A percentile compares a stretch with the other conserved stretches of the same genome.
Evolutionary conservation across 2,113 vertebrate genomes (phyloP).

Genomic region (Oriolus oriolus): DNA sequence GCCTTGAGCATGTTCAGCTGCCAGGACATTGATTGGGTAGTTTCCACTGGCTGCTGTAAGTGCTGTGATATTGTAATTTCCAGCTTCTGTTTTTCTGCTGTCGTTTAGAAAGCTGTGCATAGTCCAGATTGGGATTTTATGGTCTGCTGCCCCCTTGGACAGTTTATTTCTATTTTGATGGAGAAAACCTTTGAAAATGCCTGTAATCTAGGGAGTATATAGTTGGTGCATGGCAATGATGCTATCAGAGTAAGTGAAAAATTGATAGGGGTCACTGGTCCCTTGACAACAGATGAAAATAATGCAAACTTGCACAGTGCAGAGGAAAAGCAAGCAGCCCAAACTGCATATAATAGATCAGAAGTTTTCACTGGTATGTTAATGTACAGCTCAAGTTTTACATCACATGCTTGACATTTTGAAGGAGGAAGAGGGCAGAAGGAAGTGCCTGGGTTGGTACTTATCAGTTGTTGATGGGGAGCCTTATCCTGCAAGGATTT

Average conservation of each 20-base stretch:
- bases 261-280: neutral
- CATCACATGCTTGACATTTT: neutral
- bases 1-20: conserved; percentile 26
- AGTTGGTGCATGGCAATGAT: neutral
- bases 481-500: neutral
- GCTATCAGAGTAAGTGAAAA: conserved; percentile 20
- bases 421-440: neutral
- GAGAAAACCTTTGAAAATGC: conserved; percentile 56
- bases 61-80: conserved; percentile 16
- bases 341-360: neutral
- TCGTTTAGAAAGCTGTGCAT: conserved; percentile 41
- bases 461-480: neutral
- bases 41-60: conserved; percentile 51
- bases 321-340: neutral
- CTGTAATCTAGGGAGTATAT: conserved; percentile 38
- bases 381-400: neutral
- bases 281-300: neutral
- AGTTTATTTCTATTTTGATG: conserved; percentile 9
- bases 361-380: neutral
- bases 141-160: conserved; percentile 48
- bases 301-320: neutral
- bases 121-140: conserved; percentile 68
- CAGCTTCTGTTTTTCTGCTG: conserved; percentile 48
- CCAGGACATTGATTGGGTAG: conserved; percentile 43
- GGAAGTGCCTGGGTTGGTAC: neutral